Conservation (phyloP, 2,888 invertebrate genomes). For the Agrotis clavis region DNA sequence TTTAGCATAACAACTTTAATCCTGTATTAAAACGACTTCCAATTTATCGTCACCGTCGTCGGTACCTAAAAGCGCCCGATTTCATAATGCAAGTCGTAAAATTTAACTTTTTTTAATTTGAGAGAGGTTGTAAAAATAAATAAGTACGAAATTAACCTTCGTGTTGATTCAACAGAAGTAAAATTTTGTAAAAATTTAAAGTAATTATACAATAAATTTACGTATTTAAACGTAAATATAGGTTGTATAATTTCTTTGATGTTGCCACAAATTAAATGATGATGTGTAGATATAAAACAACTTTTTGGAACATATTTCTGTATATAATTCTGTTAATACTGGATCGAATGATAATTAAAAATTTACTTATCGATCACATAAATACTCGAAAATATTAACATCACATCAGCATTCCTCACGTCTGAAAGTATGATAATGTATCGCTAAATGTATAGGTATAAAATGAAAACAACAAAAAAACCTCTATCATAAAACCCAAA, state of each 20-base stretch:
- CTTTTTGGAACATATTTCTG: too few relatives aligned
- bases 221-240: too few relatives aligned
- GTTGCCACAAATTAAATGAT: too few relatives aligned
- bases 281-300: too few relatives aligned
- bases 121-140: not conserved
- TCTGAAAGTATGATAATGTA: not conserved
- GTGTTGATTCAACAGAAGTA: not conserved
- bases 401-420: too few relatives aligned
- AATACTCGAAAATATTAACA: too few relatives aligned
- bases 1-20: conserved; percentile 41
- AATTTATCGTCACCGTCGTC: conserved; percentile 36
- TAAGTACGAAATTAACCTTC: not conserved
- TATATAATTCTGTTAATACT: too few relatives aligned
- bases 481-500: not conserved
- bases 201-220: too few relatives aligned
- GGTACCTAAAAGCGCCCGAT: conserved; percentile 20
- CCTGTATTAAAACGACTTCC: conserved; percentile 21
- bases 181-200: not conserved
- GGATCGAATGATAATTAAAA: too few relatives aligned
- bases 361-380: too few relatives aligned
- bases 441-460: not conserved
- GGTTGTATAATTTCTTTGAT: too few relatives aligned
- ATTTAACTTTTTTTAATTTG: conserved; percentile 27
- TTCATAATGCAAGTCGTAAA: conserved; percentile 40
- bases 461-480: not conserved